phyloP scores from a whole-genome alignment of 2,113 vertebrate species.

The Turnix velox region DNA sequence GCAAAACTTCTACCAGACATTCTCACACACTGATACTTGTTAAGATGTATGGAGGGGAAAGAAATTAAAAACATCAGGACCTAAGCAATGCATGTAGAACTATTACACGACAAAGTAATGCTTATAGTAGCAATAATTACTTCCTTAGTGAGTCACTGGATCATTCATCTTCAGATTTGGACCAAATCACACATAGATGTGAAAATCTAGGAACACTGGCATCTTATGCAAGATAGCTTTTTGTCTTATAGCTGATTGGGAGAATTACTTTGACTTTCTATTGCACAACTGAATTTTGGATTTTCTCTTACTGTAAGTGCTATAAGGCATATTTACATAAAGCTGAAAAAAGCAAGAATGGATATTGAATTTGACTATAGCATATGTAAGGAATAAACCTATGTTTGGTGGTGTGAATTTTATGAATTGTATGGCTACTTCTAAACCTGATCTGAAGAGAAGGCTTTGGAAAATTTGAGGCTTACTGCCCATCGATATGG shows the following conservation, averaged over 20 bases:
- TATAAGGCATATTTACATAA: not conserved
- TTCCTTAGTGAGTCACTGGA: not conserved
- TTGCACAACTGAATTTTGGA: not conserved
- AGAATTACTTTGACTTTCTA: not conserved
- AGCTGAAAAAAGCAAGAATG: not conserved
- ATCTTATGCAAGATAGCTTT: not conserved
- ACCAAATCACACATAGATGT: not conserved
- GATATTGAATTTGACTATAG: not conserved
- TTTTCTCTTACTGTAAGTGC: not conserved
- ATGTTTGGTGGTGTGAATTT: not conserved
- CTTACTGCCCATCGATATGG: not conserved
- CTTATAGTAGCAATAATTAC: not conserved
- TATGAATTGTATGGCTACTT: not conserved
- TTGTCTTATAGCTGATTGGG: not conserved
- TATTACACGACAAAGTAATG: not conserved
- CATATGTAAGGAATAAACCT: not conserved
- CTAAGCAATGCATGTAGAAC: not conserved
- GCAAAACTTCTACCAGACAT: not conserved
- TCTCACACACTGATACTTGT: not conserved
- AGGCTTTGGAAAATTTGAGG: not conserved
- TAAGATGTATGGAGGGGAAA: no score
- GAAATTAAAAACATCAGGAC: not conserved
- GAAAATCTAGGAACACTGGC: not conserved
- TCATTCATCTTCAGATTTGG: not conserved
- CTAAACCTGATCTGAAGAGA: not conserved